Evolutionary conservation across 1,140 invertebrate genomes (phyloP), one percentile per base, ranked within the genome.

Genomic region (Drosophila sulfurigaster): DNA sequence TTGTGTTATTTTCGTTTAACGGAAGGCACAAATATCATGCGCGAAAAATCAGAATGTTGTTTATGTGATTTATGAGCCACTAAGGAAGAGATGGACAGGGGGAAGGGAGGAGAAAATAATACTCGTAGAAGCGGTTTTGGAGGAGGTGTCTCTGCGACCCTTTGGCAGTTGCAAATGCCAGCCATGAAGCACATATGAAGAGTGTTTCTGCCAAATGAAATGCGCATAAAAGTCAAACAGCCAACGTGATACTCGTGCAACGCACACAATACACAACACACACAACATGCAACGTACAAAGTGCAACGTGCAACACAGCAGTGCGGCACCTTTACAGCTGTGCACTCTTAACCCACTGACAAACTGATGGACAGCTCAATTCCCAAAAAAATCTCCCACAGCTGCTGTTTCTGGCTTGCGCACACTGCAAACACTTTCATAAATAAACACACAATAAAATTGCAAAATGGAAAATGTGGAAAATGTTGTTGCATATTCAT

Each of bases 11-110:
- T 10, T 51, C 51, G 35, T 57, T 43, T 54, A 54, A 28, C 70
- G 81, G 67, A 79, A 87, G 77, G 67, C 83, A 79, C 71, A 87
- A 85, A 87, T 88, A 87, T 87, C 83, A 81, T 80, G 82, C 75
- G 80, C 83, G 80, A 89, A 81, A 88, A 89, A 88, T 89, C 85
- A 73, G 85, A 81, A 69, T 74, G 78, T 88, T 89, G 77, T 76
- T 80, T 81, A 89, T 89, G 85, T 89, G 83, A 88, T 89, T 88
- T 88, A 88, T 88, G 71, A 73, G 70, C 46, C 64, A 76, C 75
- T 65, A 32, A 15, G 32, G 10, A 30, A 16, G 32, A 10, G 43
- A 13, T 28, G 16, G 32, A 51, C 13, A 32, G 13, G 8, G 3
- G 6, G 35, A 38, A 2, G 35, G 30, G 30, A 7, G 30, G 6